Percentiles rank a stretch among this genome's conserved stretches.
These are phyloP conservation scores for Gonioctena quinquepunctata DNA, from an alignment of 1,140 invertebrate species.

Conservation along the genomic window DNA sequence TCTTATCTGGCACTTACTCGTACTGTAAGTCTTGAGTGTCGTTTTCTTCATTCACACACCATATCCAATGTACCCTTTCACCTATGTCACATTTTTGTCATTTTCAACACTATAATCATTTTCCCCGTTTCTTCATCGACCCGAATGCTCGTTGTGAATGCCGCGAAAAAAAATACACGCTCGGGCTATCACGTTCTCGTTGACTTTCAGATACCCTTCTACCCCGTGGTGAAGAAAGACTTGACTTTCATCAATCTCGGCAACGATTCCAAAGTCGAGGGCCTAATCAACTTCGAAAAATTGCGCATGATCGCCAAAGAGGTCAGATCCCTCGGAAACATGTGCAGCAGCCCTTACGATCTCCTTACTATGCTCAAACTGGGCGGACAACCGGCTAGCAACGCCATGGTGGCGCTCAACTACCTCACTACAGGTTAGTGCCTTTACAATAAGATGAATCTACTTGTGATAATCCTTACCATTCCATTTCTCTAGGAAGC, in stretches of 20 bases:
- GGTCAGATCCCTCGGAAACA: conserved; percentile 89
- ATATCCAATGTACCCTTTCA: no score
- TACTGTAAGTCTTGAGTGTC: conserved; percentile 39
- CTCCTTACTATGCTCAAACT: conserved; percentile 82
- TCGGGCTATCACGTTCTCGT: no score
- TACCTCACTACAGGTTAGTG: conserved; percentile 80
- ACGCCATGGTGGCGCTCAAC: conserved; percentile 86
- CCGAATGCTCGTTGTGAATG: neutral
- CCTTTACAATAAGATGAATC: conserved; percentile 55
- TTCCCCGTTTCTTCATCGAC: no score
- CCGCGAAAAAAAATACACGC: no score
- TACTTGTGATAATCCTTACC: no score
- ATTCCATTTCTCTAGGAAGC: no score
- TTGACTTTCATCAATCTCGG: conserved; percentile 97
- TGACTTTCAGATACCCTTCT: conserved; percentile 84
- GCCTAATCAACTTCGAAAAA: conserved; percentile 97
- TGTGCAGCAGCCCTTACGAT: conserved; percentile 94
- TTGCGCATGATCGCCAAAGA: conserved; percentile 98
- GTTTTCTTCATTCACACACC: conserved; percentile 14
- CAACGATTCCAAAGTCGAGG: conserved; percentile 93
- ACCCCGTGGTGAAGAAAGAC: conserved; percentile 96
- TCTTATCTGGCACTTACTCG: conserved; percentile 38
- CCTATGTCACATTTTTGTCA: neutral
- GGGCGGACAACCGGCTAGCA: conserved; percentile 82
- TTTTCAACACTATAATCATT: no score